Conservation (phyloP, 2,797 vertebrate species). For the Girardinus metallicus region DNA sequence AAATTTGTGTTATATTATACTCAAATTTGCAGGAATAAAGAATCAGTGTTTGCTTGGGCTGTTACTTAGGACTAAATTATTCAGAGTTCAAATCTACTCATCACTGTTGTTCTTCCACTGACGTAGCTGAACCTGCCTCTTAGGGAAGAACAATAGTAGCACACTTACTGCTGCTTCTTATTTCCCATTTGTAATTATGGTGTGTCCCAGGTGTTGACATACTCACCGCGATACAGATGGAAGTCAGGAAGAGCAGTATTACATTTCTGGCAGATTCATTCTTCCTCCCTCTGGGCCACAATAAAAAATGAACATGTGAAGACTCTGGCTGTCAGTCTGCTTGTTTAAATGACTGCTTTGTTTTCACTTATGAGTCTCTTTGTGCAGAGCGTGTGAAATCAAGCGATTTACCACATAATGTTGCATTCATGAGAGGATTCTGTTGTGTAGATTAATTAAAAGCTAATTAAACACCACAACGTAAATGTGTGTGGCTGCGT, state of each 20-base stretch:
- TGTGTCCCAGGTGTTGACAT: constrained; percentile 27
- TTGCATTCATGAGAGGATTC: constrained; percentile 20
- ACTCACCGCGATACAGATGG: constrained; percentile 49
- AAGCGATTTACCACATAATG: constrained; percentile 7
- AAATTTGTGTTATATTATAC: background rate
- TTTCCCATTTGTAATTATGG: constrained; percentile 63
- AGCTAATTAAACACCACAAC: constrained; percentile 44
- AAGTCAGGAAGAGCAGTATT: constrained; percentile 48
- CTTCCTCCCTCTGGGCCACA: constrained; percentile 9
- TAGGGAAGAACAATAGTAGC: constrained; percentile 31
- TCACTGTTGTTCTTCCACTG: constrained; percentile 1
- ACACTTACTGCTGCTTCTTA: constrained; percentile 36
- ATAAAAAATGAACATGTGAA: constrained; percentile 12
- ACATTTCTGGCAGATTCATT: constrained; percentile 35
- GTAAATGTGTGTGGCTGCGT: constrained; percentile 21
- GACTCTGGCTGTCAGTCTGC: constrained; percentile 2
- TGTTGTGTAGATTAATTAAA: constrained; percentile 53
- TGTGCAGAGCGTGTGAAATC: constrained; percentile 21
- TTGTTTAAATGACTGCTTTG: background rate
- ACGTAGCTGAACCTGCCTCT: constrained; percentile 7
- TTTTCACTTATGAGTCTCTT: background rate
- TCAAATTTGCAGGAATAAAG: background rate
- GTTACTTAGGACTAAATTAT: background rate
- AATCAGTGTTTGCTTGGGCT: background rate
- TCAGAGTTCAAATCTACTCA: constrained; percentile 16